Base-by-base conservation (phyloP, 2,797 vertebrate species). In the Petrocephalus sullivani region DNA sequence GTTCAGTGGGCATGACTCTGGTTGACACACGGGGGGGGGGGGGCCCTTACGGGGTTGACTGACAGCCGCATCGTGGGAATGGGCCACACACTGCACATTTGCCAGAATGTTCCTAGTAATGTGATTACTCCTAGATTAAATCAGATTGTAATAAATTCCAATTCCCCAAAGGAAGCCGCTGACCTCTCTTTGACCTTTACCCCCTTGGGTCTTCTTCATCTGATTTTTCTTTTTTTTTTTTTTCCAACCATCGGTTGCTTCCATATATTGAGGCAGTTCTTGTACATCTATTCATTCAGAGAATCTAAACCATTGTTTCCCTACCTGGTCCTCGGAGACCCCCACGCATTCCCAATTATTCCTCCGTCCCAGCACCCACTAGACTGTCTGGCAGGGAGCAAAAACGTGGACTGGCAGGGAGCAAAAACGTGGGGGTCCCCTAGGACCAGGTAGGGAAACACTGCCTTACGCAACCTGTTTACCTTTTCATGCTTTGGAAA, bases 61-160 rank as follows among this genome's bases (percentile, higher is more conserved):
- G 57, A 46, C 57, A 60, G 90, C 87, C 89, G 89, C 71, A 88
- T 67, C 86, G 88, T 88, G 86, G 87, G 53, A 84, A 78, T 85
- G 90, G 90, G 91, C 87, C 90, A 85, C 90, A 92, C 90, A 90
- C 88, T 89, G 87, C 87, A 54, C 86, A 89, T 91, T 93, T 90
- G 88, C 90, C 87, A 75, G 88, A 88, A 91, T 90, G 87, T 90
- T 88, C 90, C 91, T 90, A 90, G 91, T 91, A 92, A 90, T 28
- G 88, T 92, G 91, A 93, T 91, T 90, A 71, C 75, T 87, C 89
- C 90, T 53, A 87, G 88, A 90, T 89, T 88, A 91, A 89, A 89
- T 90, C 91, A 90, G 90, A 91, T 84, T 92, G 91, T 92, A 92
- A 92, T 92, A 89, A 92, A 89, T 91, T 92, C 84, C 90, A 92